Evolutionary conservation across 2,888 invertebrate genomes (phyloP).

Genomic region (Leistus spinibarbis): DNA sequence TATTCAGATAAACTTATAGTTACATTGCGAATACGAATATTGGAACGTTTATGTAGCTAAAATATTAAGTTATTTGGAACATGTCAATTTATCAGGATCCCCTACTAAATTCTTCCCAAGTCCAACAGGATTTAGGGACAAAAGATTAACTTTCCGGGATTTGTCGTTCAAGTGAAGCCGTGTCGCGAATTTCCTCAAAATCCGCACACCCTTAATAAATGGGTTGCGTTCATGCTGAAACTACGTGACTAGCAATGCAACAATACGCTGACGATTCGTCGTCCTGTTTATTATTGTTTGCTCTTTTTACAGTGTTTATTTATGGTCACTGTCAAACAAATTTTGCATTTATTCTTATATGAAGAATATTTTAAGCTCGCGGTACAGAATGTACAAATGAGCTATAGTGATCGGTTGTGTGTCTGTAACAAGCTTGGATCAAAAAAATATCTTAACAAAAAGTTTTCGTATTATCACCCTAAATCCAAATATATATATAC

Average conservation of each 20-base stretch:
- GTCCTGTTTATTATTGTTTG: too few species aligned
- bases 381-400: too few species aligned
- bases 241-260: constrained; percentile 24
- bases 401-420: too few species aligned
- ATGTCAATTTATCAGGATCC: constrained; percentile 32
- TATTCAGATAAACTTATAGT: neutral
- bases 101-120: constrained; percentile 15
- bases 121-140: neutral
- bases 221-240: constrained; percentile 8
- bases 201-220: constrained; percentile 17
- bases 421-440: too few species aligned
- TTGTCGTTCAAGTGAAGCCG: constrained; percentile 19
- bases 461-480: too few species aligned
- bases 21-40: neutral
- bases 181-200: constrained; percentile 20
- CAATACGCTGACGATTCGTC: too few species aligned
- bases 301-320: too few species aligned
- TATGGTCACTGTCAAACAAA: too few species aligned
- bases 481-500: too few species aligned
- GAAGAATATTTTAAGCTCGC: too few species aligned
- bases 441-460: too few species aligned
- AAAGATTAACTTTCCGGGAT: constrained; percentile 34
- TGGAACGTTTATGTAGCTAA: neutral
- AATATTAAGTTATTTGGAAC: constrained; percentile 4
- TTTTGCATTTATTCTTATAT: too few species aligned